Evolutionary conservation across 2,888 invertebrate species (phyloP), one percentile per base, ranked within the genome.

Genomic region (Pseudococcus viburni): DNA sequence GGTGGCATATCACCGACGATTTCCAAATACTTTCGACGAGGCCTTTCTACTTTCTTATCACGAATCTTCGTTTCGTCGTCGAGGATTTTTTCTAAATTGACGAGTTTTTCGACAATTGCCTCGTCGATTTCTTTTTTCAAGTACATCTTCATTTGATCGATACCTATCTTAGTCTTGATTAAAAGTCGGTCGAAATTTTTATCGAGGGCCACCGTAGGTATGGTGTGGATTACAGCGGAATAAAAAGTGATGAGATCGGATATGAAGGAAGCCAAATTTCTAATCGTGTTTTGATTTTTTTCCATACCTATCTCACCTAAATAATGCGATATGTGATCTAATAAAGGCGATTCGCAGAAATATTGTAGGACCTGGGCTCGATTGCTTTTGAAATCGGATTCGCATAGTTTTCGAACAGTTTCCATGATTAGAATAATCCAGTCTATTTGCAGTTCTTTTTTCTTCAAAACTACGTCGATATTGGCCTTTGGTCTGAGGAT

Each of bases 1-100:
- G 93, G 93, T 88, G 84, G 89, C 17, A 48, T 39, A 46, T 88
- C 88, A 0, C 12, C 22, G 6, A 86, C 59, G 15, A 89, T 89
- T 92, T 92, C 89, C 92, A 91, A 91, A 91, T 87, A 90, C 91
- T 0, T 92, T 92, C 88, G 92, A 92, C 89, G 91, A 59, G 51
- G 15, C 48, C 73, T 55, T 73, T 89, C 64, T 85, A 86, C 68
- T 39, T 87, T 88, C 84, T 80, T 80, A 55, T 88, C 73, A 89
- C 89, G 39, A 89, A 68, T 88, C 7, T 89, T 85, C 73, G 83
- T 88, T 33, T 89, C 88, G 19, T 89, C 89, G 15, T 83, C 86
- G 26, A 89, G 33, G 46, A 89, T 89, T 73, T 88, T 17, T 48
- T 89, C 19, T 0, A 90, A 11, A 80, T 89, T 88, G 68, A 85